phyloP scores from a whole-genome alignment of 1,140 invertebrate species.

The Chionoecetes opilio region DNA sequence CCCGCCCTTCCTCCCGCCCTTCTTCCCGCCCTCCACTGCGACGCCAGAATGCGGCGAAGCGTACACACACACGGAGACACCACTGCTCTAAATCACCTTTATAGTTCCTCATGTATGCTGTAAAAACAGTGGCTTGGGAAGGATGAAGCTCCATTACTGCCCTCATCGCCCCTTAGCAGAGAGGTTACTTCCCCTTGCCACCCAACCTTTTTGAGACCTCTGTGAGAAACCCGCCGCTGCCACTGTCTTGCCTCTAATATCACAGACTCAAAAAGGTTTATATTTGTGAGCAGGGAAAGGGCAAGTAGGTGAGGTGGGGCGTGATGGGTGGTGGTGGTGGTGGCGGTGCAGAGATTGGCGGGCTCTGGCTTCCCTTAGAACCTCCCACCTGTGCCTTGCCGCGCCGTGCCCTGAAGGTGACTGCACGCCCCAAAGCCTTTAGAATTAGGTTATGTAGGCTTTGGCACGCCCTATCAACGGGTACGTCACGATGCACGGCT shows the following conservation, averaged over 20 bases:
- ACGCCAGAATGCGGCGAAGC: constrained; percentile 32
- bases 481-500: too few species aligned
- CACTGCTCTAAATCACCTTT: constrained; percentile 46
- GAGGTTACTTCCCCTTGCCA: not conserved
- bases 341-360: too few species aligned
- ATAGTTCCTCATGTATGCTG: constrained; percentile 48
- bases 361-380: too few species aligned
- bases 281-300: not conserved
- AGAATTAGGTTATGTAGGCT: too few species aligned
- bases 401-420: too few species aligned
- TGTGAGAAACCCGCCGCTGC: not conserved
- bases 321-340: too few species aligned
- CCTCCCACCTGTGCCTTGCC: too few species aligned
- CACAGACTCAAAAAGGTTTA: constrained; percentile 13
- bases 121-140: constrained; percentile 40
- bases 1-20: not conserved
- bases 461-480: too few species aligned
- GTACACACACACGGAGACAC: constrained; percentile 45
- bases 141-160: not conserved
- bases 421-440: too few species aligned
- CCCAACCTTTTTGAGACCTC: not conserved
- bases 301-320: not conserved
- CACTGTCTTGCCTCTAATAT: constrained; percentile 42
- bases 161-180: not conserved
- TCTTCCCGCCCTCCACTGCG: not conserved